Percentiles rank a stretch among this genome's conserved stretches.
Conservation (phyloP, 53 echinoderm and acorn worm species). For the Mesocentrotus franciscanus region DNA sequence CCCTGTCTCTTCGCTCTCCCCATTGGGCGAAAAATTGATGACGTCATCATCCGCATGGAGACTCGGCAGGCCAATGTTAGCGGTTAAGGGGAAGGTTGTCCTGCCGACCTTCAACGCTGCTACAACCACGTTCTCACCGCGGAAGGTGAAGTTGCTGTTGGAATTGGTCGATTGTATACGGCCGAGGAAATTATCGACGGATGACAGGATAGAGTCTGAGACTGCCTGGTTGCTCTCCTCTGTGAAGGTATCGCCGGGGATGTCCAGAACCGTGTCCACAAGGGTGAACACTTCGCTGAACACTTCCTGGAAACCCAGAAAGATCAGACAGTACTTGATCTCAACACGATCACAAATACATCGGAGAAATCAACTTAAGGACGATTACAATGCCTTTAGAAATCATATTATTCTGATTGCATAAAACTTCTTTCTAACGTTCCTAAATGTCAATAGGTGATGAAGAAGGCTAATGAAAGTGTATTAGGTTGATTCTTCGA, state of each 20-base stretch:
- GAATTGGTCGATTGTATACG: neutral
- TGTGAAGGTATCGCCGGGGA: neutral
- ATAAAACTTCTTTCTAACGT: too few relatives aligned
- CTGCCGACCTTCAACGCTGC: neutral
- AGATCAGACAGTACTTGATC: neutral
- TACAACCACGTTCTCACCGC: slow-evolving; percentile 9
- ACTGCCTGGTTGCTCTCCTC: neutral
- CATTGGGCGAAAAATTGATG: neutral
- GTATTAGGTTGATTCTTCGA: too few relatives aligned
- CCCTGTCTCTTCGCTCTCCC: neutral
- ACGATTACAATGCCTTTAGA: too few relatives aligned
- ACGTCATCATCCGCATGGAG: neutral
- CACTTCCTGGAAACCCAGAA: neutral
- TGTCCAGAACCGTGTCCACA: neutral
- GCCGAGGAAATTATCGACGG: neutral
- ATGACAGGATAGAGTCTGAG: neutral
- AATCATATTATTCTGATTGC: too few relatives aligned
- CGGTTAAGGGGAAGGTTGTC: neutral
- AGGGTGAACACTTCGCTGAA: neutral
- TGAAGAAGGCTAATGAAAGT: too few relatives aligned
- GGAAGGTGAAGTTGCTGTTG: slow-evolving; percentile 8
- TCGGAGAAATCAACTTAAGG: too few relatives aligned
- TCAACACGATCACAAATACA: too few relatives aligned
- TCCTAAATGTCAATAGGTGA: too few relatives aligned
- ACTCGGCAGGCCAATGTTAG: neutral